phyloP scores from a whole-genome alignment of 2,888 invertebrate species.

The Leucophenga montana region DNA sequence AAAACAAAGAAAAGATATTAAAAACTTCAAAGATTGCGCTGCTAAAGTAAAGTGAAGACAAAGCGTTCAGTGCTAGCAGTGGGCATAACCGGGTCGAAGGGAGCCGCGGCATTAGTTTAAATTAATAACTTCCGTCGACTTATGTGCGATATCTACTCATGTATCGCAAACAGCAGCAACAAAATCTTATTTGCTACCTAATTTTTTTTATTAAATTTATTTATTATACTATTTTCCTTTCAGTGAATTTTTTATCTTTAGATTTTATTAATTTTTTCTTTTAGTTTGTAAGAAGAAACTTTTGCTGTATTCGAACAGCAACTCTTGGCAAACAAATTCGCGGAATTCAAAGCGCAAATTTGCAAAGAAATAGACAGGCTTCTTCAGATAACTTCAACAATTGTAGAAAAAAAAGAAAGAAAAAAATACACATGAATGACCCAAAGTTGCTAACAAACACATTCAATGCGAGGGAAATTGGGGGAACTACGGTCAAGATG shows the following conservation, averaged over 20 bases:
- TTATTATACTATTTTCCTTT: constrained; percentile 3
- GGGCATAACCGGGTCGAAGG: background rate
- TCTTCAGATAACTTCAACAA: too few species aligned
- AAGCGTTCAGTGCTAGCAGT: background rate
- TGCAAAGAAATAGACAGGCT: background rate
- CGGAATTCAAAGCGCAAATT: constrained; percentile 3
- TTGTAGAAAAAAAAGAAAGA: background rate
- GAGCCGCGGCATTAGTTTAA: constrained; percentile 12
- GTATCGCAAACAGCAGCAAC: background rate
- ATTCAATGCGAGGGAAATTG: background rate
- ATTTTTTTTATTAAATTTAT: constrained; percentile 3
- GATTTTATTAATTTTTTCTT: too few species aligned
- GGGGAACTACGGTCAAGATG: too few species aligned
- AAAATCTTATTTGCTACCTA: background rate
- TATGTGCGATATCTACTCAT: background rate
- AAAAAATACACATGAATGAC: too few species aligned
- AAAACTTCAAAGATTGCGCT: too few species aligned
- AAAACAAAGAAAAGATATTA: background rate
- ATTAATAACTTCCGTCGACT: constrained; percentile 20
- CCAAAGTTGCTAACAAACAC: too few species aligned
- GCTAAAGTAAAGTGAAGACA: background rate
- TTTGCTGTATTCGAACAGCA: background rate
- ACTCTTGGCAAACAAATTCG: too few species aligned
- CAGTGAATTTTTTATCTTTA: too few species aligned
- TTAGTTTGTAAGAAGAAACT: background rate